phyloP scores from a whole-genome alignment of 2,113 vertebrate species.

The Catharus fuscescens region DNA sequence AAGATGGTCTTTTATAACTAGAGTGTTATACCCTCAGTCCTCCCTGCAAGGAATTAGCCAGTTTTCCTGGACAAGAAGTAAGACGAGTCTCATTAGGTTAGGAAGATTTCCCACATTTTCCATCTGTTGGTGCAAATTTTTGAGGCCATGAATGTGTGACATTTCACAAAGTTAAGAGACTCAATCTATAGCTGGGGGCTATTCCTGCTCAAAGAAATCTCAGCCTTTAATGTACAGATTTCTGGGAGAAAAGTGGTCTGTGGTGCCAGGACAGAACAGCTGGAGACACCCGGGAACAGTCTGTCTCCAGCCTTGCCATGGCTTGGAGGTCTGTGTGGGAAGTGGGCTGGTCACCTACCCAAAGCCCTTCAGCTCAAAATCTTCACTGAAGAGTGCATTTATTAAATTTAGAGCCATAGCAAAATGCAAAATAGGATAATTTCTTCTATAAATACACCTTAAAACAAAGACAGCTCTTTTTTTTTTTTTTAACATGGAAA shows the following conservation, averaged over 20 bases:
- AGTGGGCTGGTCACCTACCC: not conserved
- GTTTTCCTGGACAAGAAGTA: constrained; percentile 23
- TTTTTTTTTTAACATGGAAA: constrained; percentile 18
- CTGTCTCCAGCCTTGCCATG: not conserved
- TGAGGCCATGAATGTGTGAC: not conserved
- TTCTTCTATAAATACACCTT: constrained; percentile 48
- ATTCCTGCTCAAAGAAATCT: not conserved
- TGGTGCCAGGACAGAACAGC: not conserved
- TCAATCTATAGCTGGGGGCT: constrained; percentile 5
- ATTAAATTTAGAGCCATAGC: not conserved
- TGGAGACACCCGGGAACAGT: not conserved
- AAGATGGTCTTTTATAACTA: constrained; percentile 14
- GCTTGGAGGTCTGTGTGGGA: rapidly evolving
- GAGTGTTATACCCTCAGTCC: not conserved
- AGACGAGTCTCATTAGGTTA: not conserved
- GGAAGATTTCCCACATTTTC: constrained; percentile 54
- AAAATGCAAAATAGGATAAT: not conserved
- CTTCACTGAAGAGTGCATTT: not conserved
- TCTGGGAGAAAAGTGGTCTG: not conserved
- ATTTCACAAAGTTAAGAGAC: not conserved
- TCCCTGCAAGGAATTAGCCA: not conserved
- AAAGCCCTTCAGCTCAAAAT: not conserved
- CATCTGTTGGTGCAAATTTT: constrained; percentile 18
- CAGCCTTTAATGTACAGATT: not conserved
- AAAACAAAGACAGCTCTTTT: not conserved